These are phyloP conservation scores for Tinamus major DNA, from an alignment of 2,797 vertebrate species.

Conservation along the genomic window DNA sequence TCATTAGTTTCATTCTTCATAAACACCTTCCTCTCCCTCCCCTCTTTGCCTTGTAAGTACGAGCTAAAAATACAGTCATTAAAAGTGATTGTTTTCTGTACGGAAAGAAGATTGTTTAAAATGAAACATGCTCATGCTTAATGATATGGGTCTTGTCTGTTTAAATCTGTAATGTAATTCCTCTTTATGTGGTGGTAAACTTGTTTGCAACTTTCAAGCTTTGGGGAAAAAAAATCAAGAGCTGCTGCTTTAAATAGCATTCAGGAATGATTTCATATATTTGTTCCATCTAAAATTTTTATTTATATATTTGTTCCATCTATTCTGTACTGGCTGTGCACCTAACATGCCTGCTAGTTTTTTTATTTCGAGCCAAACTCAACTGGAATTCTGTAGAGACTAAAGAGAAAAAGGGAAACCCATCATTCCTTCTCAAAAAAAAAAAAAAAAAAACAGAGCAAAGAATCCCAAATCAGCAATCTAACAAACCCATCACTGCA, in stretches of 20 bases:
- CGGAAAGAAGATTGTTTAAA: constrained; percentile 47
- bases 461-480: neutral
- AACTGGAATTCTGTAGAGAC: neutral
- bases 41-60: constrained; percentile 10
- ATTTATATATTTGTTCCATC: neutral
- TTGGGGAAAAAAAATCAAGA: constrained; percentile 2
- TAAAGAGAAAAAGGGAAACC: neutral
- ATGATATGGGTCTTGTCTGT: neutral
- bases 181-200: constrained; percentile 48
- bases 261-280: neutral
- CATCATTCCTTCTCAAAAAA: neutral
- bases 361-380: constrained; percentile 17
- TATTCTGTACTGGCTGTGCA: neutral
- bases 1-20: constrained; percentile 68
- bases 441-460: neutral
- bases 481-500: neutral
- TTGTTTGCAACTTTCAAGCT: neutral
- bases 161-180: constrained; percentile 47
- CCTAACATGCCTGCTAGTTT: constrained; percentile 16
- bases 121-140: neutral
- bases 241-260: constrained; percentile 20
- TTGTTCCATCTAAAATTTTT: neutral
- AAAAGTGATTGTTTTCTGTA: constrained; percentile 57
- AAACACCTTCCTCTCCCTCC: neutral
- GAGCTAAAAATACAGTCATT: constrained; percentile 56